Conservation (phyloP, 2,888 invertebrate species). For the Melolontha melolontha region DNA sequence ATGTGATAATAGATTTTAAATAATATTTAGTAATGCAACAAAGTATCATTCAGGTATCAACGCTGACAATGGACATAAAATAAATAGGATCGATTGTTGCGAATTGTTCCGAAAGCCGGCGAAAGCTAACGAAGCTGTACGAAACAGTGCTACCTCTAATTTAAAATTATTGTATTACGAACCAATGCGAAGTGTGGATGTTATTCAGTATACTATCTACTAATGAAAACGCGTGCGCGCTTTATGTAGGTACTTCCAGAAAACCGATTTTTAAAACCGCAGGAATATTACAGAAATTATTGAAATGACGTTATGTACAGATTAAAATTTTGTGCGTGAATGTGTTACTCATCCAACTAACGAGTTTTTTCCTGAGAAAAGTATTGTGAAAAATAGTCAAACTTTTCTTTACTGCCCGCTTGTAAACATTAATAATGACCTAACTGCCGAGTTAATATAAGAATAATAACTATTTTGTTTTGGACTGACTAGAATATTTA, state of each 20-base stretch:
- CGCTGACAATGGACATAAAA: slow-evolving; percentile 9
- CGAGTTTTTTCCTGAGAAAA: too few species aligned
- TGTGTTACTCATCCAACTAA: neutral
- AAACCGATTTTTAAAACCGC: slow-evolving; percentile 1
- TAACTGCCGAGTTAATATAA: neutral
- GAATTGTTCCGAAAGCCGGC: neutral
- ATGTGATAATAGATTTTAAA: too few species aligned
- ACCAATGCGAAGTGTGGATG: slow-evolving; percentile 2
- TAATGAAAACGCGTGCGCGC: slow-evolving; percentile 24
- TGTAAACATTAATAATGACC: slow-evolving; percentile 21
- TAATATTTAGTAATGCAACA: too few species aligned
- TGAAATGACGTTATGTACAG: slow-evolving; percentile 19
- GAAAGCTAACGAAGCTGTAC: slow-evolving; percentile 10
- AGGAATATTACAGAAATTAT: neutral
- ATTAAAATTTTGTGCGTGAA: slow-evolving; percentile 23
- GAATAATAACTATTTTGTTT: too few species aligned
- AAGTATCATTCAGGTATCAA: neutral
- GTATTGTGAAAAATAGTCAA: neutral
- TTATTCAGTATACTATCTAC: neutral
- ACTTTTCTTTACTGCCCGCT: neutral
- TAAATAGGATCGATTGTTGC: slow-evolving; percentile 11
- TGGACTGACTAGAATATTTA: too few species aligned
- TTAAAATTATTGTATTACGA: slow-evolving; percentile 17
- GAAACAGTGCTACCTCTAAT: slow-evolving; percentile 8
- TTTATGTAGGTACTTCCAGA: neutral